Conservation (phyloP, 2,888 invertebrate species). For the Pherbina coryleti region DNA sequence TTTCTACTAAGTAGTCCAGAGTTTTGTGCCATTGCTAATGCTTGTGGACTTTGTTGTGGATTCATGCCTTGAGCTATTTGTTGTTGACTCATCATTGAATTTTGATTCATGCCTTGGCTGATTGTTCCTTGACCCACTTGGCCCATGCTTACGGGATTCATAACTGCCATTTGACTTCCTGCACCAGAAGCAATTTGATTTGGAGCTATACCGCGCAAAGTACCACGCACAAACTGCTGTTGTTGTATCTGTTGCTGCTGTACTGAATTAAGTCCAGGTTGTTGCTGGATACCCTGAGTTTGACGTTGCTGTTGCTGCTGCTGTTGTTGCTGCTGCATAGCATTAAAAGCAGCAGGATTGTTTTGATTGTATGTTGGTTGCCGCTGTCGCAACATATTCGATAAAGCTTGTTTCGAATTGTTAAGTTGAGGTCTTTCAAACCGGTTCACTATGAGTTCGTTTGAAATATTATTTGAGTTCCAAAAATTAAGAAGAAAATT, state of each 20-base stretch:
- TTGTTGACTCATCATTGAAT: slow-evolving; percentile 58
- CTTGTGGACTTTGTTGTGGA: slow-evolving; percentile 50
- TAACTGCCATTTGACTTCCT: slow-evolving; percentile 67
- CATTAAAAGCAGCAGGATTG: slow-evolving; percentile 58
- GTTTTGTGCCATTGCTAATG: slow-evolving; percentile 59
- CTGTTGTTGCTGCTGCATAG: slow-evolving; percentile 63
- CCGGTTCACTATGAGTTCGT: slow-evolving; percentile 63
- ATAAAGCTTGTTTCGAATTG: slow-evolving; percentile 84
- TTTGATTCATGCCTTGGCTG: slow-evolving; percentile 62
- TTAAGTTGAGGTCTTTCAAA: slow-evolving; percentile 72
- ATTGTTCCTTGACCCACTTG: slow-evolving; percentile 68
- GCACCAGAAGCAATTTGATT: slow-evolving; percentile 67
- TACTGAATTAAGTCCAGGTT: slow-evolving; percentile 54
- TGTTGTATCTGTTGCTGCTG: slow-evolving; percentile 61
- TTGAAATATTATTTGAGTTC: neutral
- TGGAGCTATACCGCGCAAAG: slow-evolving; percentile 66
- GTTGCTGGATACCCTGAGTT: slow-evolving; percentile 47
- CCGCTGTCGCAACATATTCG: slow-evolving; percentile 85
- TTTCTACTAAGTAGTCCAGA: slow-evolving; percentile 61
- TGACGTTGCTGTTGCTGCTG: slow-evolving; percentile 61
- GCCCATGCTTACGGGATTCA: slow-evolving; percentile 71
- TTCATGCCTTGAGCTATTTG: slow-evolving; percentile 47
- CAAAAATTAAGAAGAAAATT: no score
- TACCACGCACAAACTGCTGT: slow-evolving; percentile 65
- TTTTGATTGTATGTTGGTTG: slow-evolving; percentile 73